These are phyloP conservation scores for Diorhabda sublineata DNA, from an alignment of 1,140 invertebrate species.

Conservation along the genomic window DNA sequence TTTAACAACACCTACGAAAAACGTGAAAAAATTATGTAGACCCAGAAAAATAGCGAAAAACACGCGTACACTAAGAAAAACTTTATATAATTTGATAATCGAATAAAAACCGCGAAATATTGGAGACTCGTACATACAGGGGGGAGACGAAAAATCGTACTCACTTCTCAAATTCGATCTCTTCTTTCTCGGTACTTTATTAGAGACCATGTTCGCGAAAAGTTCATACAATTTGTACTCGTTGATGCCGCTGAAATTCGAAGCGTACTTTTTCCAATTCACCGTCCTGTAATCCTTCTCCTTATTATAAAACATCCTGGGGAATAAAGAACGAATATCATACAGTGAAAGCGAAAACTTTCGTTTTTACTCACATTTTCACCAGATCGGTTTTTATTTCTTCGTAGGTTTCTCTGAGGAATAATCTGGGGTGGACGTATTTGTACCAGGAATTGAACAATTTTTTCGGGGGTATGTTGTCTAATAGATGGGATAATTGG, in stretches of 20 bases:
- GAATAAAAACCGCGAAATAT: no score
- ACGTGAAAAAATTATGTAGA: no score
- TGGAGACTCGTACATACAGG: no score
- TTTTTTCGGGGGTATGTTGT: slow-evolving; percentile 10
- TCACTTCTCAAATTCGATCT: no score
- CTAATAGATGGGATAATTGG: slow-evolving; percentile 11
- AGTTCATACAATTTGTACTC: no score
- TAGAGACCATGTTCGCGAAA: no score
- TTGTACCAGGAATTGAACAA: slow-evolving; percentile 15
- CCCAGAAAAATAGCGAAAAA: no score
- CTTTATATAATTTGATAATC: no score
- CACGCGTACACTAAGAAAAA: no score
- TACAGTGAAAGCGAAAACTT: not conserved
- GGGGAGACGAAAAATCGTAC: no score
- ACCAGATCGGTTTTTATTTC: slow-evolving; percentile 11
- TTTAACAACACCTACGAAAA: no score
- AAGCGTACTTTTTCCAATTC: not conserved
- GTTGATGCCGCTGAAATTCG: not conserved
- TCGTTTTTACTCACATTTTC: slow-evolving; percentile 9
- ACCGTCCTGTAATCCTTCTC: slow-evolving; percentile 14
- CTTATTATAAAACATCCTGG: slow-evolving; percentile 14
- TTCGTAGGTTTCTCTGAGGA: not conserved
- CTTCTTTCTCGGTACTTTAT: no score
- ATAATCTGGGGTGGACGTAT: slow-evolving; percentile 17
- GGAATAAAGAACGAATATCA: not conserved